Evolutionary conservation across 2,888 invertebrate genomes (phyloP).

Genomic region (Apamea anceps): DNA sequence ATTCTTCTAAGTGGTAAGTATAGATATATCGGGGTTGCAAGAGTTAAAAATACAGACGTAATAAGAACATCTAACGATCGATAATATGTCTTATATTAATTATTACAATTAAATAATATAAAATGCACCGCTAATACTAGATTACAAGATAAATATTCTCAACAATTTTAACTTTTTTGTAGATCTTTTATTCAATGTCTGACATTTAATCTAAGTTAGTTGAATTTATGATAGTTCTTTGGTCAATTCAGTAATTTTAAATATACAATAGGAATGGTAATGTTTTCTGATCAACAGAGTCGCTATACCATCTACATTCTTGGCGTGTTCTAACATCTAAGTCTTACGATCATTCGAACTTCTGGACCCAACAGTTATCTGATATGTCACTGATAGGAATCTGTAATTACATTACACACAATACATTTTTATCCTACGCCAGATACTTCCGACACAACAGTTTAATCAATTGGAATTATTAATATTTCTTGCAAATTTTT

Average conservation of each 20-base stretch:
- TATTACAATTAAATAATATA: slow-evolving; percentile 73
- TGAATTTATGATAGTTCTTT: slow-evolving; percentile 40
- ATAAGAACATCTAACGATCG: slow-evolving; percentile 72
- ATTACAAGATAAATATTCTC: slow-evolving; percentile 76
- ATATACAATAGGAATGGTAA: slow-evolving; percentile 28
- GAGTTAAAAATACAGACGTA: slow-evolving; percentile 71
- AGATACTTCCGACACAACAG: slow-evolving; percentile 14
- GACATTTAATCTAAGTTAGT: slow-evolving; percentile 18
- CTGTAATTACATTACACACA: slow-evolving; percentile 45
- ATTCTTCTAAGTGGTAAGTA: slow-evolving; percentile 50
- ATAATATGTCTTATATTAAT: slow-evolving; percentile 66
- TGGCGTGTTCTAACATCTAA: slow-evolving; percentile 56
- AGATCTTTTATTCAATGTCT: slow-evolving; percentile 69
- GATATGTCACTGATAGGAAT: slow-evolving; percentile 68
- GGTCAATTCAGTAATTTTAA: slow-evolving; percentile 37
- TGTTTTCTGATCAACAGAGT: slow-evolving; percentile 29
- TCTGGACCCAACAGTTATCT: slow-evolving; percentile 66
- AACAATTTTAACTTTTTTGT: slow-evolving; percentile 74
- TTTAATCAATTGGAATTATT: slow-evolving; percentile 1
- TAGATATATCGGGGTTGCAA: slow-evolving; percentile 67
- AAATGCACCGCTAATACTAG: slow-evolving; percentile 87
- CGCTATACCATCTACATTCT: slow-evolving; percentile 36
- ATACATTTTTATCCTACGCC: slow-evolving; percentile 37
- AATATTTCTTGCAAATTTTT: slow-evolving; percentile 17
- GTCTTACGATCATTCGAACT: slow-evolving; percentile 54